phyloP scores from a whole-genome alignment of 2,113 vertebrate species.

The Grus americana region DNA sequence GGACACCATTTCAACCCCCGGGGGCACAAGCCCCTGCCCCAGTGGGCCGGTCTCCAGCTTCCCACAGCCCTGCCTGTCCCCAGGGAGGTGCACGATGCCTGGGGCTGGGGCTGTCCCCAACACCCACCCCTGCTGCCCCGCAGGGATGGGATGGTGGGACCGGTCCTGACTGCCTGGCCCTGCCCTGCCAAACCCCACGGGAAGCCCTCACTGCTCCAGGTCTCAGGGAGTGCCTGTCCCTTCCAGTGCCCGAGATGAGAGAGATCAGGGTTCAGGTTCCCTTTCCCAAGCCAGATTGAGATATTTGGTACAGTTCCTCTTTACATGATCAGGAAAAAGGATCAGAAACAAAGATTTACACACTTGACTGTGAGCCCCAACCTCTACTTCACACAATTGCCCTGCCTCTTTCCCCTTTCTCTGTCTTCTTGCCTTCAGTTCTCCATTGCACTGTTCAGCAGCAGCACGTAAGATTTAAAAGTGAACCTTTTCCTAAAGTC shows the following conservation, averaged over 20 bases:
- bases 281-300: neutral
- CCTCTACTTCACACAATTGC: neutral
- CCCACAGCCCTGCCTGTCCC: no score
- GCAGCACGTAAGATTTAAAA: neutral
- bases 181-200: neutral
- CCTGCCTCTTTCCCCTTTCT: neutral
- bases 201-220: fast-evolving
- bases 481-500: neutral
- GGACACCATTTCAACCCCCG: neutral
- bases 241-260: neutral
- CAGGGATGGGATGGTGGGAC: neutral
- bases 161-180: neutral
- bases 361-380: neutral
- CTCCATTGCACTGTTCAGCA: neutral
- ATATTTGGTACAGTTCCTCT: neutral
- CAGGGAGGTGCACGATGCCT: neutral
- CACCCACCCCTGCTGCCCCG: no score
- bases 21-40: neutral
- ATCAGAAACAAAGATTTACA: neutral
- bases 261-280: neutral
- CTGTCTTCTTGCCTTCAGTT: neutral
- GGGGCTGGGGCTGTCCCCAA: no score
- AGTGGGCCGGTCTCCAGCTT: neutral
- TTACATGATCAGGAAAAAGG: neutral
- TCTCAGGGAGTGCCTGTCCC: neutral